Evolutionary conservation across 2,797 vertebrate species (phyloP), one percentile per base, ranked within the genome.

Genomic region (Sphenopsis melanotis): DNA sequence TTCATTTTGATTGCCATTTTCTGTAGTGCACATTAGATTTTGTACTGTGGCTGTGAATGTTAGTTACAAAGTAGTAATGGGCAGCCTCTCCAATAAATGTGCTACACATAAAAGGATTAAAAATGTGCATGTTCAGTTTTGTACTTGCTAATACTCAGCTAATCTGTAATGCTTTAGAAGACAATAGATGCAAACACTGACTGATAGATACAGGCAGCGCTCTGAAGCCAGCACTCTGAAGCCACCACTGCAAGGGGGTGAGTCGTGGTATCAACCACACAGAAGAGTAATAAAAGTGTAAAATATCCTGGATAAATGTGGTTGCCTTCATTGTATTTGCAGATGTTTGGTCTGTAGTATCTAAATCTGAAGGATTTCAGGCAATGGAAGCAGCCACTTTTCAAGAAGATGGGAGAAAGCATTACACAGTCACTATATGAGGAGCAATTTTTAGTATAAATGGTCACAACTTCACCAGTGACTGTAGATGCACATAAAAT

Each of bases 71-170:
- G 65, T 41, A 69, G 72, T 89, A 95, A 94, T 59, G 66, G 93
- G 57, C 84, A 91, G n/a, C 82, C 83, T 95, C 95, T 70, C 83
- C 65, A 89, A 57, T 82, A 79, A 95, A 87, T 59, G 32, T 42
- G 55, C 89, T 95, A 27, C 63, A 65, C 30, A 11, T 93, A 87
- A 95, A 70, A 94, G 83, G 76, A 88, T 95, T 95, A 87, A 93
- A 77, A 79, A 70, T 63, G 32, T 76, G 44, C 44, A 12, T 50
- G 47, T 93, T 96, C 81, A 44, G 55, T 84, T 87, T 65, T 89
- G 64, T 60, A n/a, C n/a, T 95, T 95, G 63, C 36, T 74, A 84
- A 61, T 79, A 64, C 11, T 37, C 53, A 18, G 56, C 69, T 87
- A 83, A 90, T 95, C 89, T 91, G 30, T 74, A 88, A 32, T 49